A percentile compares a stretch with the other conserved stretches of the same genome.
Conservation (phyloP, 2,797 vertebrate species). For the Hyperoplus immaculatus region DNA sequence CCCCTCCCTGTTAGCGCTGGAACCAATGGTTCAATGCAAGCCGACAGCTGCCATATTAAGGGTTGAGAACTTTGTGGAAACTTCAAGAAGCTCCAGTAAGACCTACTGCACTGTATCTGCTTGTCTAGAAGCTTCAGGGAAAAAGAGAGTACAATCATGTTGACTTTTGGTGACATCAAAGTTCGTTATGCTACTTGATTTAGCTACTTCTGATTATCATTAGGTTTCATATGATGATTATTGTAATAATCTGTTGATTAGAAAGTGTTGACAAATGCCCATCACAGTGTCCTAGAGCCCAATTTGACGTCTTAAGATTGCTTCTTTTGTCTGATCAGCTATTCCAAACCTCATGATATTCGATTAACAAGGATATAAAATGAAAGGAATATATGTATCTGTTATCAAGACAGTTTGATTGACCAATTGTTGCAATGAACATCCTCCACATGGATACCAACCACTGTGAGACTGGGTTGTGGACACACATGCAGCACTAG, state of each 20-base stretch:
- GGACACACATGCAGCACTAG: constrained; percentile 20
- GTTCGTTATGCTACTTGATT: constrained; percentile 2
- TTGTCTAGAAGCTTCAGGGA: constrained; percentile 52
- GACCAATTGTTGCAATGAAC: constrained; percentile 29
- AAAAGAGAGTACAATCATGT: constrained; percentile 42
- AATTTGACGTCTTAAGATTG: background rate
- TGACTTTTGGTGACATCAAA: constrained; percentile 28
- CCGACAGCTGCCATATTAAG: constrained; percentile 84
- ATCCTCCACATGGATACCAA: constrained; percentile 12
- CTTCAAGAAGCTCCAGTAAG: constrained; percentile 72
- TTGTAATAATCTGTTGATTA: too few species aligned
- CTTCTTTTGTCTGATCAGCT: background rate
- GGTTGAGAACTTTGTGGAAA: constrained; percentile 80
- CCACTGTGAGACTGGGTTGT: too few species aligned
- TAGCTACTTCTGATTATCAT: background rate
- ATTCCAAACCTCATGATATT: background rate
- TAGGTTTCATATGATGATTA: background rate
- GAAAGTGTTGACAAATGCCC: background rate
- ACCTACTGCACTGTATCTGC: constrained; percentile 35
- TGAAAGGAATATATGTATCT: too few species aligned
- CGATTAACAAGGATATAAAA: background rate
- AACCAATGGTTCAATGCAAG: constrained; percentile 67
- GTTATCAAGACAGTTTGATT: too few species aligned
- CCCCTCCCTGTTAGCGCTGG: constrained; percentile 59
- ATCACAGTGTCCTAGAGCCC: background rate